Evolutionary conservation across 2,888 invertebrate species (phyloP), one percentile per base, ranked within the genome.

Genomic region (Erynnis tages): DNA sequence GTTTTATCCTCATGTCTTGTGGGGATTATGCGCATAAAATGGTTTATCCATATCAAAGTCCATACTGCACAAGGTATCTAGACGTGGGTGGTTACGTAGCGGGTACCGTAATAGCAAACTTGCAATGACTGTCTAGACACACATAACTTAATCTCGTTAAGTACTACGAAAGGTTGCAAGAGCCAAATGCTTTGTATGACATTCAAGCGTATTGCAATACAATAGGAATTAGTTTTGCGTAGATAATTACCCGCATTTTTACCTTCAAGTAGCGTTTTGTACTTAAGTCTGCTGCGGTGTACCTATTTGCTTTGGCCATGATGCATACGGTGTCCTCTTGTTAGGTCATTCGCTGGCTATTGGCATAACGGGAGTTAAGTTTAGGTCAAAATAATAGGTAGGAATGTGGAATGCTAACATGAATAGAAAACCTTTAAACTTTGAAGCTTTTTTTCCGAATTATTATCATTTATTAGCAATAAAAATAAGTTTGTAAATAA

Each of bases 281-380:
- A 49, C 50, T 56, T 25, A 46, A 32, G 32, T 2, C 23, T 34
- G 34, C 27, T 35, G 21, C 21, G 21, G 5, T 21, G 5, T 21
- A 21, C 29, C 44, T 44, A 44, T 52, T 50, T 50, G 48, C 35
- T 40, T 55, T 48, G 44, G 17, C 52, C 32, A 50, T 43, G 44
- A 35, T 45, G 54, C 50, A 45, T 43, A 35, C 38, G 47, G 40
- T 50, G 50, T 43, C 50, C 55, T 45, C 53, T 49, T 17, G 54
- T 46, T 56, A 56, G 60, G 59, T 55, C 57, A 61, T 45, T 54
- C 52, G 56, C 44, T 34, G 46, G 43, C 48, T 56, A 56, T 60
- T 58, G 56, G 48, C 37, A 55, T 64, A 67, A 64, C 66, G 66
- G 65, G 53, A 55, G 45, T 60, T 63, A 59, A 53, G 21, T 35